Conservation (phyloP, 2,888 invertebrate genomes). For the Oxystoma pomonae region DNA sequence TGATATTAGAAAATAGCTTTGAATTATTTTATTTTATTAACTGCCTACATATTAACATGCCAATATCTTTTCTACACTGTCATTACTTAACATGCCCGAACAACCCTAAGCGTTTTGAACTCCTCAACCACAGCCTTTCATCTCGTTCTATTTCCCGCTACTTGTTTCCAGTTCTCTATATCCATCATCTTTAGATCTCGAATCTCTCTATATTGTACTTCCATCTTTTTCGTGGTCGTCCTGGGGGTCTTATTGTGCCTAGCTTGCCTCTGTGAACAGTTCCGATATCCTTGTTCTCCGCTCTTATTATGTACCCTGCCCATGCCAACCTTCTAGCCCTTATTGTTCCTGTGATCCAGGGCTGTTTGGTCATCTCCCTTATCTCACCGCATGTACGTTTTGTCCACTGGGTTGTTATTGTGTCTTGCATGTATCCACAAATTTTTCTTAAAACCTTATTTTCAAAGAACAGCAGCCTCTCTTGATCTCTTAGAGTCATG, state of each 20-base stretch:
- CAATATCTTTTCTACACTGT: no score
- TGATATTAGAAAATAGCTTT: no score
- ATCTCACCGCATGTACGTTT: neutral
- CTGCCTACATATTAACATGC: no score
- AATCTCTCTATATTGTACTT: neutral
- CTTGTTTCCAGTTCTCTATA: conserved; percentile 1
- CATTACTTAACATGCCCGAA: neutral
- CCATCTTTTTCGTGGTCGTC: conserved; percentile 1
- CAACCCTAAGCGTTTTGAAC: neutral
- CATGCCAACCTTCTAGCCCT: conserved; percentile 1
- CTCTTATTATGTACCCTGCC: no score
- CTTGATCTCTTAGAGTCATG: no score
- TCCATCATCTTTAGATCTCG: conserved; percentile 1
- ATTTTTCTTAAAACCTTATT: no score
- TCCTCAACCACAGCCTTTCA: neutral
- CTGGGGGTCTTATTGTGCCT: neutral
- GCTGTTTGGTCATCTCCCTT: neutral
- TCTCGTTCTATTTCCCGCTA: conserved; percentile 1
- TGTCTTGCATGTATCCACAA: no score
- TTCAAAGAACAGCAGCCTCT: no score
- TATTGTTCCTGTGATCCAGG: neutral
- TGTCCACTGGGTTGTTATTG: neutral
- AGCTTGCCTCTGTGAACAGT: neutral
- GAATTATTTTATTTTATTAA: no score
- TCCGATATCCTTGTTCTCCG: conserved; percentile 1